Base-by-base conservation (phyloP, 2,888 invertebrate genomes). In the Syrphus vitripennis region DNA sequence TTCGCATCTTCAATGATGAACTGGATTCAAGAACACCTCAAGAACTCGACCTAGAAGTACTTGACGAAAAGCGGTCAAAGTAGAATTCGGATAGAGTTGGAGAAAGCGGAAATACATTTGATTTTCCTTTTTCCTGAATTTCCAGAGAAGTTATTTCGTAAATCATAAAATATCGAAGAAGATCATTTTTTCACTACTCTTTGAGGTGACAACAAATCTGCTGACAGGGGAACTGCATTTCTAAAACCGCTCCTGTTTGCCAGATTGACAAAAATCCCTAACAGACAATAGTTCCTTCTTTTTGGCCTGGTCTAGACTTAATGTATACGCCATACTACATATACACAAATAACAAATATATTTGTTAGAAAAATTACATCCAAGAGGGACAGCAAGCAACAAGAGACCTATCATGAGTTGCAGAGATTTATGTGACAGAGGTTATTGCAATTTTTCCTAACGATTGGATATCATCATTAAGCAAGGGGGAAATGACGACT, bases 391-490 rank as follows among this genome's bases (percentile, higher is more conserved):
- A 71, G 29, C 24, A 69, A 59, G 29, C 21, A 75, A 37, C 75
- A 71, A 48, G 70, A 59, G 55, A 59, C 21, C 45, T 29, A 50
- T 57, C n/a, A n/a, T n/a, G n/a, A n/a, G 65, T 61, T 61, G 48
- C 83, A 59, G 70, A 77, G 84, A 81, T 84, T 84, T 81, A 84
- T 84, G 81, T 69, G 81, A 84, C 81, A 63, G 67, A 77, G 55
- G 84, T 84, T 81, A 84, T 76, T 80, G 81, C 76, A 69, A 81
- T 84, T 81, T 80, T 84, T 81, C 81, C 81, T 61, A 84, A 84
- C 81, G 84, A 76, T 84, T 81, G 76, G 76, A 72, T 59, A 77
- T 76, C 69, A 79, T 75, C 79, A 83, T 83, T 74, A 78, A 55
- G 63, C 10, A 21, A 21, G 63, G 24, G 14, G 16, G 26, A 34